phyloP scores from a whole-genome alignment of 64 coral and sea anemone species.

The Porites lutea region DNA sequence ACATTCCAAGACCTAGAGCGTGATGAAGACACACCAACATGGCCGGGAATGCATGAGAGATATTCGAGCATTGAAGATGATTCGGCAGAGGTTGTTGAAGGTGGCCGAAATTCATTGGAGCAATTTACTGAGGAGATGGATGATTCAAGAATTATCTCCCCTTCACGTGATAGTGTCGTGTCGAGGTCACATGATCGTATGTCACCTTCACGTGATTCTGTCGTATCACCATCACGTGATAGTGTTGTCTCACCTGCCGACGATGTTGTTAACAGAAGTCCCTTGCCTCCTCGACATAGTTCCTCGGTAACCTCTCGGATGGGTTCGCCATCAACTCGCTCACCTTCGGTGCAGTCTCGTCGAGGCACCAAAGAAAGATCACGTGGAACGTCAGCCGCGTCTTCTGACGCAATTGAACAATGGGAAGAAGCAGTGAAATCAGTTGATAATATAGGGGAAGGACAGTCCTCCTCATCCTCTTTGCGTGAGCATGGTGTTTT shows the following conservation, averaged over 20 bases:
- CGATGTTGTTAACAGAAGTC: not conserved
- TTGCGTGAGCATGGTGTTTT: not conserved
- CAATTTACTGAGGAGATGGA: not conserved
- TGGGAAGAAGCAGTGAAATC: not conserved
- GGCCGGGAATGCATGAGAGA: not conserved
- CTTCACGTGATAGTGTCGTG: not conserved
- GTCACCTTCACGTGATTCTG: not conserved
- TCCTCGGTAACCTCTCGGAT: constrained; percentile 6
- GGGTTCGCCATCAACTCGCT: constrained; percentile 17
- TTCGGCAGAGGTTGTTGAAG: not conserved
- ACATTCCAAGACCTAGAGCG: not conserved
- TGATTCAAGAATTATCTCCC: not conserved
- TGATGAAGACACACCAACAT: constrained; percentile 5
- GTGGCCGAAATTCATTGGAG: not conserved
- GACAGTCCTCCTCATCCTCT: not conserved
- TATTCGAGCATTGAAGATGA: not conserved
- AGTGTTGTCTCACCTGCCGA: not conserved
- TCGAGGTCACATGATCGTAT: not conserved
- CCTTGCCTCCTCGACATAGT: not conserved
- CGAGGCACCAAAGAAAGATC: not conserved
- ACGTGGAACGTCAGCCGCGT: constrained; percentile 6
- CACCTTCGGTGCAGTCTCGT: constrained; percentile 30
- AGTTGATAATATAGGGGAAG: not conserved
- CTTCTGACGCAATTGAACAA: not conserved
- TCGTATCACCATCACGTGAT: not conserved